Evolutionary conservation across 2,888 invertebrate genomes (phyloP).

Genomic region (Aleiodes testaceus): DNA sequence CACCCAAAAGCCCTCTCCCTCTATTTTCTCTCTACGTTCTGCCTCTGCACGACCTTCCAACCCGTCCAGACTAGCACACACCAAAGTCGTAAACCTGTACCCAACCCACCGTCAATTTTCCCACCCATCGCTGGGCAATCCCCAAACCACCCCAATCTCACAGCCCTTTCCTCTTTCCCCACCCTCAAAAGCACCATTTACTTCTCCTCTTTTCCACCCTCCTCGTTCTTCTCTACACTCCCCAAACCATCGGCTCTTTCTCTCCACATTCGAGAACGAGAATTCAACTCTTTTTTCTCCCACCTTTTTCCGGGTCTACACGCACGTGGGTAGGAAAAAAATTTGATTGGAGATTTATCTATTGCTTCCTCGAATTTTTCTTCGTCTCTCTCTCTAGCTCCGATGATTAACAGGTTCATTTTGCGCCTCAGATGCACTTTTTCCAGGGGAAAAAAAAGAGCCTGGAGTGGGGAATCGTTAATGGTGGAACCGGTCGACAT

Average conservation of each 20-base stretch:
- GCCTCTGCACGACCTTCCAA: slow-evolving; percentile 64
- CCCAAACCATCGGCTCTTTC: slow-evolving; percentile 19
- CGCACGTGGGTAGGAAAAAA: not conserved
- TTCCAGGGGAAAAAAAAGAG: not conserved
- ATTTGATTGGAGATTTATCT: slow-evolving; percentile 24
- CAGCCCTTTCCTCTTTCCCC: slow-evolving; percentile 31
- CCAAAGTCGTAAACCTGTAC: slow-evolving; percentile 46
- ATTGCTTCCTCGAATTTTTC: slow-evolving; percentile 6
- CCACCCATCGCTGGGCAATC: slow-evolving; percentile 45
- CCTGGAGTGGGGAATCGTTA: not conserved
- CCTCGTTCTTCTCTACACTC: slow-evolving; percentile 24
- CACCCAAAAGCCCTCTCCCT: slow-evolving; percentile 32
- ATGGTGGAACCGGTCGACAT: slow-evolving; percentile 17
- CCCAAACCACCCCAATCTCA: slow-evolving; percentile 40
- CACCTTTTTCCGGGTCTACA: not conserved
- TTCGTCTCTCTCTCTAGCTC: not conserved
- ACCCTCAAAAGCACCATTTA: slow-evolving; percentile 30
- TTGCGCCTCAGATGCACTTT: not conserved
- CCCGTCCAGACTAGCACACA: slow-evolving; percentile 61
- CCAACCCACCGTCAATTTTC: slow-evolving; percentile 37
- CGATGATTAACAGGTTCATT: slow-evolving; percentile 18
- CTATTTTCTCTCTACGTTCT: slow-evolving; percentile 51
- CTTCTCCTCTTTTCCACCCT: slow-evolving; percentile 28
- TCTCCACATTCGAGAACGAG: not conserved
- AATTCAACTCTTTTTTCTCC: slow-evolving; percentile 3